Base-by-base conservation (phyloP, 1,140 invertebrate species). In the Drosophila lini region DNA sequence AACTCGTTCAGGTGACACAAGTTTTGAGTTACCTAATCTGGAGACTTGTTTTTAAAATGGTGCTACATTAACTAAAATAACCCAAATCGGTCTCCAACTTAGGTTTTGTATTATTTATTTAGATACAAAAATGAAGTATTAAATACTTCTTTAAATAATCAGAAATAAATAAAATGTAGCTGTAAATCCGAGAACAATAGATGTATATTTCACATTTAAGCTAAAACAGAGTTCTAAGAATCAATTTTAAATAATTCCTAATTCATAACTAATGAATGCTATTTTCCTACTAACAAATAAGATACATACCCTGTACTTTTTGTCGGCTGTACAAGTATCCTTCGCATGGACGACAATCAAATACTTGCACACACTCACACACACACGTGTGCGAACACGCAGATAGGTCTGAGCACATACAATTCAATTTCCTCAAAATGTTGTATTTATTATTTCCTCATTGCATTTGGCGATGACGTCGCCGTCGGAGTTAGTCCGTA, bases 371-470 rank as follows among this genome's bases (percentile, higher is more conserved):
- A 76, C 41, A 42, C 19, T 32, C 36, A 38, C 25, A 34, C 32
- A 57, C 38, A 52, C 38, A 38, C n/a, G n/a, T n/a, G n/a, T n/a
- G n/a, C n/a, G n/a, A n/a, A n/a, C 19, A 65, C 45, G 55, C 48
- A 63, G 67, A 67, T 75, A 60, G 40, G 58, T 64, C 73, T 80
- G 53, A 83, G 84, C 73, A 83, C 68, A 84, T 89, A 84, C 84
- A 89, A 89, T 89, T 89, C 84, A 89, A 89, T 89, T 89, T 89
- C 84, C 84, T 89, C 85, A 81, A 71, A 89, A 90, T 89, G 84
- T 89, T 89, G 81, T 89, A 89, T 89, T 89, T 89, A 89, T 89
- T 89, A 90, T 89, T 89, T 89, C 84, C 84, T 89, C 85, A 90
- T 79, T 89, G 84, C 85, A 89, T 69, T 77, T 78, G 82, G 47